These are phyloP conservation scores for Spheniscus mendiculus DNA, from an alignment of 2,113 vertebrate species.

Conservation along the genomic window DNA sequence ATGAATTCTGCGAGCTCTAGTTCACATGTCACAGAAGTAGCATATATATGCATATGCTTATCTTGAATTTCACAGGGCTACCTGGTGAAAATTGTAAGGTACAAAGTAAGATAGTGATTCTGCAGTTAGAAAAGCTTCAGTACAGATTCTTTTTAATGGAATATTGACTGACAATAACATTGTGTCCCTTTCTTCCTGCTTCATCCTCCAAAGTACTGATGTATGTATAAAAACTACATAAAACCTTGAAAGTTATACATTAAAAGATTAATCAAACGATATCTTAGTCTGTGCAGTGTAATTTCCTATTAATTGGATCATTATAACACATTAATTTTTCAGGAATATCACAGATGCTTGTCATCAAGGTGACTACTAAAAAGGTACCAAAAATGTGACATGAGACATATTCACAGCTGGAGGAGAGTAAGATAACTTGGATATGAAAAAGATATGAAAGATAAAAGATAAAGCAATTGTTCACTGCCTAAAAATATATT, in stretches of 20 bases:
- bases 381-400: not conserved
- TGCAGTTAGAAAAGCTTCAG: not conserved
- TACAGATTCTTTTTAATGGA: not conserved
- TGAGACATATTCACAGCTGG: not conserved
- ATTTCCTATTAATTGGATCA: not conserved
- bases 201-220: not conserved
- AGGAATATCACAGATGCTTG: not conserved
- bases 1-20: not conserved
- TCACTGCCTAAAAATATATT: not conserved
- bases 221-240: not conserved
- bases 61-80: not conserved
- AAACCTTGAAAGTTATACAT: not conserved
- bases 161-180: not conserved
- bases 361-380: not conserved
- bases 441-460: not conserved
- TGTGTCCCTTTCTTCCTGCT: not conserved
- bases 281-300: not conserved
- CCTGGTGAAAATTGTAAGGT: fast-evolving
- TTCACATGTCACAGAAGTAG: not conserved
- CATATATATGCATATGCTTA: fast-evolving
- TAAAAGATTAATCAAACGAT: not conserved
- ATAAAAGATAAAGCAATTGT: not conserved
- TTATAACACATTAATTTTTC: not conserved
- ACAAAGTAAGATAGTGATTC: not conserved
- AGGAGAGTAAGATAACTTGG: not conserved